phyloP scores from a whole-genome alignment of 2,113 vertebrate genomes.

The Cyphomyrus discorhynchus region DNA sequence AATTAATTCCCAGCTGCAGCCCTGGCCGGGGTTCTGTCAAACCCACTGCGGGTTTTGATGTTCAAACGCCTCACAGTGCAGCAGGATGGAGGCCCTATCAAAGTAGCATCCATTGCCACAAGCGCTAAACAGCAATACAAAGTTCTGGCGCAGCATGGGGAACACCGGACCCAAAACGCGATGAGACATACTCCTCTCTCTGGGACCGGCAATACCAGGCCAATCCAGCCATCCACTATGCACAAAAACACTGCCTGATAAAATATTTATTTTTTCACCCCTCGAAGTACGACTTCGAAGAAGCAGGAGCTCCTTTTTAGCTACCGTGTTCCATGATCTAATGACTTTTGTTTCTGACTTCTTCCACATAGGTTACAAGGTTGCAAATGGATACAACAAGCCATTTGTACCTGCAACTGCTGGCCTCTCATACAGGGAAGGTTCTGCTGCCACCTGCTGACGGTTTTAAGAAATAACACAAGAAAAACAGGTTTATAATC shows the following conservation, averaged over 20 bases:
- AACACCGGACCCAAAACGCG: background rate
- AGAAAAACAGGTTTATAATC: background rate
- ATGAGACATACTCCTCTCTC: background rate
- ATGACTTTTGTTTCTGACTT: conserved; percentile 22
- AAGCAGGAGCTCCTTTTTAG: background rate
- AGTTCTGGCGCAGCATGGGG: background rate
- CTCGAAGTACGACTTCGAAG: background rate
- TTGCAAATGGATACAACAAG: conserved; percentile 40
- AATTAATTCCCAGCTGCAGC: background rate
- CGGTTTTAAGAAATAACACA: background rate
- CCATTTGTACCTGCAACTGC: conserved; percentile 37
- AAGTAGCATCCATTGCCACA: background rate
- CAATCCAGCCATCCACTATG: background rate
- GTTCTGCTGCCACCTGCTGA: conserved; percentile 56
- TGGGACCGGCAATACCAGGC: background rate
- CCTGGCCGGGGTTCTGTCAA: background rate
- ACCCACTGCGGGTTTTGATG: background rate
- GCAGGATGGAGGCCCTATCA: background rate
- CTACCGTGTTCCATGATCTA: background rate
- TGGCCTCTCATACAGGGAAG: conserved; percentile 13
- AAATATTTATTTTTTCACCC: background rate
- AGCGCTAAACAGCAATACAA: background rate
- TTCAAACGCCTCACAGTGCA: background rate
- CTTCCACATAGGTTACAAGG: conserved; percentile 46
- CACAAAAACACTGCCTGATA: background rate